phyloP scores from a whole-genome alignment of 2,113 vertebrate genomes.

The Thunnus thynnus region DNA sequence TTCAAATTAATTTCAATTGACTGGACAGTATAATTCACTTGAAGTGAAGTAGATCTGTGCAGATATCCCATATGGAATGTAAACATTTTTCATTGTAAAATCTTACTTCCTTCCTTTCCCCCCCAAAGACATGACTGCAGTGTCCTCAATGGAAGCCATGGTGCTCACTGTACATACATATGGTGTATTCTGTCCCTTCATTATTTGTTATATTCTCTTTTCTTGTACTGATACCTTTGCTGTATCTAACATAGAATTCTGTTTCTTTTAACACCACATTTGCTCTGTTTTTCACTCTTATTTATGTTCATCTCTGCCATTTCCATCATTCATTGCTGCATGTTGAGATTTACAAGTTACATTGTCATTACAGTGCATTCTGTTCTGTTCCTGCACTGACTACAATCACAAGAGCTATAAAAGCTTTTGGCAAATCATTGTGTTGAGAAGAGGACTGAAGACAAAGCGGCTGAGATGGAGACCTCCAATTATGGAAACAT shows the following conservation, averaged over 20 bases:
- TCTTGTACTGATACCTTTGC: neutral
- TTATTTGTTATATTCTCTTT: neutral
- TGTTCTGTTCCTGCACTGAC: neutral
- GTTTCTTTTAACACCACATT: no score
- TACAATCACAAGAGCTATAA: neutral
- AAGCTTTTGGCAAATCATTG: neutral
- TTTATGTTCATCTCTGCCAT: neutral
- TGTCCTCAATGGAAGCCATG: neutral
- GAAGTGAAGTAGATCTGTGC: no score
- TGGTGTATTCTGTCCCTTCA: neutral
- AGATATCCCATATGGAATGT: no score
- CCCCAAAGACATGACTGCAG: neutral
- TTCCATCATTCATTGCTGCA: neutral
- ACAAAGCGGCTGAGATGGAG: constrained; percentile 4
- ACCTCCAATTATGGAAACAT: neutral
- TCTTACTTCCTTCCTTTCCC: no score
- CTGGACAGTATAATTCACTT: no score
- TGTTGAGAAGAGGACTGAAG: neutral
- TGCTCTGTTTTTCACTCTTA: neutral
- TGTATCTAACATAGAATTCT: no score
- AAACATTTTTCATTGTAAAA: no score
- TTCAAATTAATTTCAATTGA: no score
- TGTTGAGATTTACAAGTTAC: neutral
- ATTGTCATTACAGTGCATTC: neutral
- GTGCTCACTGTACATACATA: no score